Base-by-base conservation (phyloP, 2,888 invertebrate species). In the Acronicta alni region DNA sequence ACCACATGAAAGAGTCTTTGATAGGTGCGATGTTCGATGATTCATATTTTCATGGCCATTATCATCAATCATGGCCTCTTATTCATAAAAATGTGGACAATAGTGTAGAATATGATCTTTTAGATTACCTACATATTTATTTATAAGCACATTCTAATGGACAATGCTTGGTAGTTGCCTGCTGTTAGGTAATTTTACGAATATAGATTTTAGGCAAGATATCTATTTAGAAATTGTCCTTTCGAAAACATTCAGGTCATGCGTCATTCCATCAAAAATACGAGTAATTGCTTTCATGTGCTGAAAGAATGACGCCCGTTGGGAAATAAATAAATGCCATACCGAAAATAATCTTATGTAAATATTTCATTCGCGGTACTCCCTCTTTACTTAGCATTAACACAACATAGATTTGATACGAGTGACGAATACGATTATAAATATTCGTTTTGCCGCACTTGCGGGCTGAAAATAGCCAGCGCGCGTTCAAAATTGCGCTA, bases 381-480 rank as follows among this genome's bases (percentile, higher is more conserved):
- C 83, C 79, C 69, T 86, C 89, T 88, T 90, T 85, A 87, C 88
- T 89, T 89, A 86, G 87, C 86, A 83, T 85, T 88, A 89, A 84
- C 86, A 89, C 89, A 91, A 91, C 84, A 89, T 85, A 89, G 87
- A 82, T 85, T 83, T 75, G 68, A 84, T 86, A 67, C 68, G 79
- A 86, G 86, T 89, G 92, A 91, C 91, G 89, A 91, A 88, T 88
- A 79, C 77, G 87, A 88, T 89, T 91, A 91, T 90, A 90, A 90
- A 90, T 91, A 90, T 88, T 88, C 87, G 77, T 77, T 83, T 81
- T 85, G 82, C 83, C 80, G 83, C 84, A 83, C 77, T 74, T 68
- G 79, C 64, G 71, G 74, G 57, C 84, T 83, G 64, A 77, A 89
- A 90, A 92, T 92, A 91, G 87, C 81, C 58, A 69, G 63, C 75